These are phyloP conservation scores for Microctenopoma stevenorrisi DNA, from an alignment of 2,797 vertebrate genomes.

Conservation along the genomic window DNA sequence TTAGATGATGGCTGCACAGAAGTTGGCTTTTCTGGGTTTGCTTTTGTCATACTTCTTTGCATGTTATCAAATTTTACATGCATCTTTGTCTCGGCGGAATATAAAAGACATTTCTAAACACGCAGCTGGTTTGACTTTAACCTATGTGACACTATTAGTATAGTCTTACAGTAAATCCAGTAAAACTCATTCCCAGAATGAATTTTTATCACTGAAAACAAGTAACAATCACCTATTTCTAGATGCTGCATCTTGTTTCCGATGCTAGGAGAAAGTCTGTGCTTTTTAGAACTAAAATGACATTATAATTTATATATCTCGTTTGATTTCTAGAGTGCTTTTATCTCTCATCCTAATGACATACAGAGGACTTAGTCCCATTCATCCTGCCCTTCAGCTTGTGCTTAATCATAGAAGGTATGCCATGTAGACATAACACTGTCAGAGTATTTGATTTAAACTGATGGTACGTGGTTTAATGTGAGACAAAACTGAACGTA, in stretches of 20 bases:
- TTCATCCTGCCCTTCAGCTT: constrained; percentile 15
- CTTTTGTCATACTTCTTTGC: neutral
- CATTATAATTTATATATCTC: constrained; percentile 41
- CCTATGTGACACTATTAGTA: constrained; percentile 34
- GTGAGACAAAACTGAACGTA: neutral
- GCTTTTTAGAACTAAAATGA: constrained; percentile 43
- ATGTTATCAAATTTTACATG: neutral
- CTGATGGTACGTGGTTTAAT: constrained; percentile 1
- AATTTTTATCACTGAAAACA: constrained; percentile 67
- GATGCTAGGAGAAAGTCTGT: constrained; percentile 23
- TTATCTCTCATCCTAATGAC: constrained; percentile 30
- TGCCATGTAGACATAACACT: constrained; percentile 55
- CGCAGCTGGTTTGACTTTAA: constrained; percentile 9
- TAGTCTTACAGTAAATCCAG: constrained; percentile 21
- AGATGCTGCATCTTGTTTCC: constrained; percentile 2
- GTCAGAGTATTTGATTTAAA: constrained; percentile 40
- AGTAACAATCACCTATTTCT: constrained; percentile 51
- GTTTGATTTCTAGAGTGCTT: constrained; percentile 30
- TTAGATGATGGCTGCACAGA: neutral
- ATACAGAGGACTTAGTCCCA: neutral
- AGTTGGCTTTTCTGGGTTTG: neutral
- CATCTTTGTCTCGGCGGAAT: neutral
- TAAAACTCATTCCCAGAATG: constrained; percentile 63
- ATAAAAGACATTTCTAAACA: neutral
- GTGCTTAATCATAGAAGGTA: constrained; percentile 29